Evolutionary conservation across 2,113 vertebrate genomes (phyloP), one percentile per base, ranked within the genome.

Genomic region (Herpetotheres cachinnans): DNA sequence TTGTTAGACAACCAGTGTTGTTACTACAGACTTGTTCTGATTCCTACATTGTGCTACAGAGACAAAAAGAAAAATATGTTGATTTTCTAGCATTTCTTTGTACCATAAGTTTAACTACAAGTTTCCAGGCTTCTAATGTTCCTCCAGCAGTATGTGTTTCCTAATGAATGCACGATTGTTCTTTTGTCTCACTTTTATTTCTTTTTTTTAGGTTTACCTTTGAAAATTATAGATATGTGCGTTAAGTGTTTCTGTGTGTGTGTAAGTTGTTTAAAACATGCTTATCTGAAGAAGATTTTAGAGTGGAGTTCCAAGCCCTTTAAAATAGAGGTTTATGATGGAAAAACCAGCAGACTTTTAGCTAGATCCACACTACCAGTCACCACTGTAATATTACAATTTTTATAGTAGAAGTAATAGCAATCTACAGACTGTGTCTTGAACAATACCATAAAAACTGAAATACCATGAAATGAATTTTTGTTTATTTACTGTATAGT

Each of bases 381-480:
- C 81, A 92, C 25, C 20, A 61, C 32, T 65, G 25, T 44, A 96
- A 65, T 89, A 90, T 78, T 82, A 80, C 22, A 65, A 7, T 71
- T 96, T 97, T 97, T 95, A 94, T 72, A 84, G 81, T 42, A 65
- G 72, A 90, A 89, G 56, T 86, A 90, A 93, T 72, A 90, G 18
- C 26, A 87, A 73, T 71, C 56, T 93, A 76, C 72, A 78, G 66
- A 79, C 73, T 80, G 26, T 82, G 25, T 58, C 67, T 93, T 55
- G 42, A 81, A 93, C 18, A 90, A 79, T 77, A 74, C 36, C 50
- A 91, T 96, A 96, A 97, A 97, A 87, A 91, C 46, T 95, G 78
- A 89, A 96, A 96, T 94, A 91, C 91, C 91, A 89, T 97, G 65
- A 97, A 97, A 97, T 97, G 14, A 92, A 56, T 92, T 94, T 96